Evolutionary conservation across 2,888 invertebrate genomes (phyloP).

Genomic region (Steinernema hermaphroditum): DNA sequence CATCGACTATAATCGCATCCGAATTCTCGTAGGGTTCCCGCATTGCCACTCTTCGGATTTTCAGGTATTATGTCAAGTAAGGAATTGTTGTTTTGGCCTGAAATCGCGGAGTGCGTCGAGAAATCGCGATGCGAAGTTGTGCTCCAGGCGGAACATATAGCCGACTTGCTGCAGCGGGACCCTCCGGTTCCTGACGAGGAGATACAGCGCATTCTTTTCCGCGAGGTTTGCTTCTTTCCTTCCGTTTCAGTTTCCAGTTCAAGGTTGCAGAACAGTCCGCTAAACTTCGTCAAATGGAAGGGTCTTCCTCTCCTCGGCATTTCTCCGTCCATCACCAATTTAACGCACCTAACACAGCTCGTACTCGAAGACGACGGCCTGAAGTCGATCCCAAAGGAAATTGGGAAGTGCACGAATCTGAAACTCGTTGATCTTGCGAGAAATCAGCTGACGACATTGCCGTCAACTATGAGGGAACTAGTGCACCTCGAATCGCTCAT

Average conservation of each 20-base stretch:
- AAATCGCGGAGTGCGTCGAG: slow-evolving; percentile 10
- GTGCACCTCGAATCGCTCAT: slow-evolving; percentile 49
- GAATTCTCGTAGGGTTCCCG: no score
- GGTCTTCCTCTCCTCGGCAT: not conserved
- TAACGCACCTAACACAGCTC: slow-evolving; percentile 1
- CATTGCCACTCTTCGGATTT: no score
- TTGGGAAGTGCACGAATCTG: slow-evolving; percentile 33
- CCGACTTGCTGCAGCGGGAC: not conserved
- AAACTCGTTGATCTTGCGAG: slow-evolving; percentile 47
- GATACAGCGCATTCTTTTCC: slow-evolving; percentile 2
- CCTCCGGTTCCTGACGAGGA: slow-evolving; percentile 4
- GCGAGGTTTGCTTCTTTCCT: not conserved
- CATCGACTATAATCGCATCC: no score
- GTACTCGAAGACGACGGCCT: not conserved
- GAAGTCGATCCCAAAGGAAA: not conserved
- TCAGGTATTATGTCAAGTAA: not conserved
- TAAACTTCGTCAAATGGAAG: slow-evolving; percentile 19
- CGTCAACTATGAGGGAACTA: slow-evolving; percentile 38
- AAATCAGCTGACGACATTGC: slow-evolving; percentile 44
- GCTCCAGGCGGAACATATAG: not conserved
- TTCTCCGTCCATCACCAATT: not conserved
- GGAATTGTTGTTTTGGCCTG: not conserved
- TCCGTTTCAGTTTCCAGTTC: not conserved
- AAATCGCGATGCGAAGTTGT: not conserved
- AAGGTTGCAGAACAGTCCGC: not conserved